Evolutionary conservation across 2,113 vertebrate species (phyloP).

Genomic region (Perca schrenkii): DNA sequence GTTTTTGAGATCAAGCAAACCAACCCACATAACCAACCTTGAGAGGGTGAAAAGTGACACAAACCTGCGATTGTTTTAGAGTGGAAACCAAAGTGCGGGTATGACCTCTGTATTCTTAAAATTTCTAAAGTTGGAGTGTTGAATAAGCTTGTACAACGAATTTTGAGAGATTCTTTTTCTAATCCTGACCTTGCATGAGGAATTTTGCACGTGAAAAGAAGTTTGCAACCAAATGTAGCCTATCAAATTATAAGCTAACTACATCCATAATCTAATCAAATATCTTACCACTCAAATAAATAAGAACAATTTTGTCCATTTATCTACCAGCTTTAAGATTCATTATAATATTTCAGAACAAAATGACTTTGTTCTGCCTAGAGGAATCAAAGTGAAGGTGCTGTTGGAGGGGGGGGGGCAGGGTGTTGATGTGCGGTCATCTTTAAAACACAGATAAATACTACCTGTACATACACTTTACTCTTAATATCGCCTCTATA

Average conservation of each 20-base stretch:
- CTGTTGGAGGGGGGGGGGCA: constrained; percentile 30
- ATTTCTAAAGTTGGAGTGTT: constrained; percentile 25
- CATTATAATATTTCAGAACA: constrained; percentile 23
- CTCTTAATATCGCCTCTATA: constrained; percentile 74
- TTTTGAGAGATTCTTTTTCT: constrained; percentile 5
- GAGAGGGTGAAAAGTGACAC: constrained; percentile 48
- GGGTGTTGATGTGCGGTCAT: constrained; percentile 67
- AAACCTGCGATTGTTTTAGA: constrained; percentile 27
- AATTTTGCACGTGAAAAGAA: constrained; percentile 12
- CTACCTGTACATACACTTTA: constrained; percentile 80
- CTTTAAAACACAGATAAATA: constrained; percentile 81
- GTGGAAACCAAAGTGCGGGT: constrained; percentile 9
- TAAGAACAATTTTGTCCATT: constrained; percentile 35
- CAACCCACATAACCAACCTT: constrained; percentile 46
- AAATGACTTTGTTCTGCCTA: constrained; percentile 5
- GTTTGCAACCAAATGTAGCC: constrained; percentile 14
- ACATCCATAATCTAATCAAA: constrained; percentile 10
- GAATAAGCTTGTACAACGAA: constrained; percentile 18
- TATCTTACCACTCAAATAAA: constrained; percentile 48
- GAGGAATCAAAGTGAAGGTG: constrained; percentile 43
- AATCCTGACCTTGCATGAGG: constrained; percentile 6
- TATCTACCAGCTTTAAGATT: constrained; percentile 23
- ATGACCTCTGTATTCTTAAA: constrained; percentile 15
- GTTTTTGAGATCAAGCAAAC: constrained; percentile 53
- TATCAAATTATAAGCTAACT: constrained; percentile 19